Evolutionary conservation across 1,140 invertebrate genomes (phyloP).

Genomic region (Schlechtendalia chinensis): DNA sequence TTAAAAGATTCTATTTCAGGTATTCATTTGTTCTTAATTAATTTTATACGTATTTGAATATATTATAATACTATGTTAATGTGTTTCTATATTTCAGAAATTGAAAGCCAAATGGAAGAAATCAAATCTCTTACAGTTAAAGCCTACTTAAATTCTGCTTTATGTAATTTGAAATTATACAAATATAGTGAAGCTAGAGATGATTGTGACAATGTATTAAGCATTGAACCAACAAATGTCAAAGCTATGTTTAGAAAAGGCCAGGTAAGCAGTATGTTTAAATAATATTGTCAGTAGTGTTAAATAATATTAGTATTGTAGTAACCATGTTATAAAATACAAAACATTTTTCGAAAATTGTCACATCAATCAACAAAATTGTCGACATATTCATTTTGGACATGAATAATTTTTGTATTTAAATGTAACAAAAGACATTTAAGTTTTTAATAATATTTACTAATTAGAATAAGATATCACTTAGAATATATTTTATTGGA

Average conservation of each 20-base stretch:
- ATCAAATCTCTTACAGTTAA: conserved; percentile 68
- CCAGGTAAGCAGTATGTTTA: conserved; percentile 59
- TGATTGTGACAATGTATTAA: conserved; percentile 70
- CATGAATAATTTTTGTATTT: no score
- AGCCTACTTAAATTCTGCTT: conserved; percentile 77
- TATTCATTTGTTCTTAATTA: background rate
- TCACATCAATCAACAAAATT: no score
- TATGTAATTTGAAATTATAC: conserved; percentile 77
- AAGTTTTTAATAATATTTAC: no score
- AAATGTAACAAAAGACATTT: no score
- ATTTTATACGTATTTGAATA: background rate
- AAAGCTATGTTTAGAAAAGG: conserved; percentile 90
- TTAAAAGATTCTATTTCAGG: conserved; percentile 58
- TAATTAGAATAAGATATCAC: no score
- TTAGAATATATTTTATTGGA: no score
- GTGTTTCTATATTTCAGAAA: conserved; percentile 53
- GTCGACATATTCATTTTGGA: no score
- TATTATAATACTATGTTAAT: conserved; percentile 8
- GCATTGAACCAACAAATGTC: conserved; percentile 74
- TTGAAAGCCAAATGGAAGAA: conserved; percentile 59
- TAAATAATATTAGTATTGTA: no score
- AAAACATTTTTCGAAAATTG: no score
- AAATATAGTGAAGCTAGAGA: conserved; percentile 71
- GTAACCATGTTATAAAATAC: no score
- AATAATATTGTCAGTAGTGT: no score